A percentile compares a stretch with the other conserved stretches of the same genome.
These are phyloP conservation scores for Pipistrellus pygmaeus DNA, from an alignment of 2,797 vertebrate species.

Conservation along the genomic window DNA sequence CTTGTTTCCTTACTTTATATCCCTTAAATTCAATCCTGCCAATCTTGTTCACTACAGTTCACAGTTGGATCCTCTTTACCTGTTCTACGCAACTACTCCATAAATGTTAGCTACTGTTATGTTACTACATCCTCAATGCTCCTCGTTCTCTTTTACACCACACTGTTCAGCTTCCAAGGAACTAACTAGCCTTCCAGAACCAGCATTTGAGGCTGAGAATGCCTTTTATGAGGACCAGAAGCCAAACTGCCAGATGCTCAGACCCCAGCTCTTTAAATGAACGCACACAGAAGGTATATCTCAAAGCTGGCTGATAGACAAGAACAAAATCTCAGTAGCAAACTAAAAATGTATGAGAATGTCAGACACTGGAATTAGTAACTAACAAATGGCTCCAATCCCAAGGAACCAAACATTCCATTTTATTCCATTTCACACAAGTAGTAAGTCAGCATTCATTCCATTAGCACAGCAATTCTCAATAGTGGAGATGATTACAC, in stretches of 20 bases:
- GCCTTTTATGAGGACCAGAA: conserved; percentile 1
- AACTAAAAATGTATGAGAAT: conserved; percentile 15
- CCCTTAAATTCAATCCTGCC: background rate
- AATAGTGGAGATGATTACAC: background rate
- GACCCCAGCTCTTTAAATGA: background rate
- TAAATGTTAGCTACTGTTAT: background rate
- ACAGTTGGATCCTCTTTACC: background rate
- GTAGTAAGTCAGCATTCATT: conserved; percentile 15
- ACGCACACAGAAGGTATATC: background rate
- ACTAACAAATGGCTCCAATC: conserved; percentile 18
- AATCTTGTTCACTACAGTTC: background rate
- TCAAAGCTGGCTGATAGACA: background rate
- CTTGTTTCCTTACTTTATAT: background rate
- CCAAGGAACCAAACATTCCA: conserved; percentile 52
- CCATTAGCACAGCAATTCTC: conserved; percentile 47
- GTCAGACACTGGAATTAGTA: background rate
- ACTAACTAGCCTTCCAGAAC: background rate
- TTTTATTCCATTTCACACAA: conserved; percentile 53
- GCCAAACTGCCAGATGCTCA: background rate
- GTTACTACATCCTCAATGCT: background rate
- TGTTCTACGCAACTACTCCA: background rate
- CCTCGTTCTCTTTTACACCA: background rate
- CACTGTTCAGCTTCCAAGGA: background rate
- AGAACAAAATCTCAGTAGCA: background rate
- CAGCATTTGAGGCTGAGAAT: background rate